Percentiles rank a stretch among this genome's conserved stretches.
Conservation (phyloP, 37 sponge, comb jelly and placozoan species). For the Beroe ovata region DNA sequence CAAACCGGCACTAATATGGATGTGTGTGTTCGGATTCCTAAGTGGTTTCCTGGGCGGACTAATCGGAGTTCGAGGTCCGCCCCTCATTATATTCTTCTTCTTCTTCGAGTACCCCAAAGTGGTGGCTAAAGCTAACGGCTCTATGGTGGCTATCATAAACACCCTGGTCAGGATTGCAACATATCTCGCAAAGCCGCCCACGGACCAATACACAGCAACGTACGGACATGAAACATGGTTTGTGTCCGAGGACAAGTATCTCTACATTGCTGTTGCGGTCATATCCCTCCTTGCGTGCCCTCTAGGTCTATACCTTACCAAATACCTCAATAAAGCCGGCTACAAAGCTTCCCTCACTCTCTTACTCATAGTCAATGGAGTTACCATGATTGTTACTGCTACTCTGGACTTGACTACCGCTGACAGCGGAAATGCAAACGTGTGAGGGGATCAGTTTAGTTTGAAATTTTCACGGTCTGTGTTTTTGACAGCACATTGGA, state of each 20-base stretch:
- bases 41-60: conserved; percentile 47
- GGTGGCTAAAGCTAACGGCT: conserved; percentile 31
- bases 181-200: conserved; percentile 23
- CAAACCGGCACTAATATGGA: not conserved
- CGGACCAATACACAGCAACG: not conserved
- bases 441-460: too few relatives aligned
- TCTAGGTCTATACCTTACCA: conserved; percentile 8
- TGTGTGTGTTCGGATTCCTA: conserved; percentile 3
- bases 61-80: conserved; percentile 37
- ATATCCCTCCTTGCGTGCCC: conserved; percentile 2
- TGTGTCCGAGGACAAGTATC: conserved; percentile 34
- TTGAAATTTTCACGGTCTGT: too few relatives aligned
- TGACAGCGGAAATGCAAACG: too few relatives aligned
- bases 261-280: conserved; percentile 8
- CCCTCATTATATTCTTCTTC: conserved; percentile 64
- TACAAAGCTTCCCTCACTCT: conserved; percentile 33
- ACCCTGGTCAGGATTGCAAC: conserved; percentile 33
- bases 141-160: conserved; percentile 9
- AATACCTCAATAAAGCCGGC: conserved; percentile 44
- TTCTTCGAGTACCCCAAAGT: conserved; percentile 10
- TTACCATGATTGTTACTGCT: conserved; percentile 47
- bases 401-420: not conserved
- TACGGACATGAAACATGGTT: conserved; percentile 30
- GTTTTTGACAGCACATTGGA: too few relatives aligned
- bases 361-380: conserved; percentile 35